Evolutionary conservation across 2,888 invertebrate species (phyloP), one percentile per base, ranked within the genome.

Genomic region (Strigamia maritima): DNA sequence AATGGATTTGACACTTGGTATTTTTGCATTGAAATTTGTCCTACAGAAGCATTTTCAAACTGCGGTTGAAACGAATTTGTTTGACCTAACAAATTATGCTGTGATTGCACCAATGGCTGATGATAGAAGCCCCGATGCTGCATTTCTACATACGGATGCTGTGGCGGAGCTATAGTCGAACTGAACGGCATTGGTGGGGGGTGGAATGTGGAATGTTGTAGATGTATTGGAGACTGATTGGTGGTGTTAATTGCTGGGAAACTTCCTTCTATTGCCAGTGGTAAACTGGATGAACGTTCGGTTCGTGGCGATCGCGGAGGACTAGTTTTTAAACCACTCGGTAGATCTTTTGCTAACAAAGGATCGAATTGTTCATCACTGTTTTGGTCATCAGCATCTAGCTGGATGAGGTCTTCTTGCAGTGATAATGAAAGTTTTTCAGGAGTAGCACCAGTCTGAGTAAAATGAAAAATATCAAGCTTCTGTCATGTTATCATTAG

Each of bases 281-380:
- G 60, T 60, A 60, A 12, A 14, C 60, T 60, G 60, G 60, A 60
- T 2, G 60, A 60, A 2, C 60, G 60, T 24, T 24, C 22, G 19
- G 22, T 60, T 60, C 60, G 19, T 7, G 60, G 60, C 4, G 60
- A 19, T 12, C 8, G 7, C 60, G 19, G 60, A 2, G 60, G 60
- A 24, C 22, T 24, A 22, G 24, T 22, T 19, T 6, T 60, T 4
- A 8, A 60, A 16, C 10, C 10, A 10, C 6, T 10, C 38, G 54
- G 54, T 60, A 22, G 12, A 24, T 75, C 75, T 26, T 26, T 79
- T 22, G 49, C 78, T 26, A 79, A 26, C 12, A 80, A 40, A 7
- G 80, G 80, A 40, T 80, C 79, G 28, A 80, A 80, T 10, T 74
- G 65, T 8, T 79, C 60, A 12, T 79, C 79, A 19, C 40, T 76